phyloP scores from a whole-genome alignment of 2,113 vertebrate genomes.

The Gavia stellata region DNA sequence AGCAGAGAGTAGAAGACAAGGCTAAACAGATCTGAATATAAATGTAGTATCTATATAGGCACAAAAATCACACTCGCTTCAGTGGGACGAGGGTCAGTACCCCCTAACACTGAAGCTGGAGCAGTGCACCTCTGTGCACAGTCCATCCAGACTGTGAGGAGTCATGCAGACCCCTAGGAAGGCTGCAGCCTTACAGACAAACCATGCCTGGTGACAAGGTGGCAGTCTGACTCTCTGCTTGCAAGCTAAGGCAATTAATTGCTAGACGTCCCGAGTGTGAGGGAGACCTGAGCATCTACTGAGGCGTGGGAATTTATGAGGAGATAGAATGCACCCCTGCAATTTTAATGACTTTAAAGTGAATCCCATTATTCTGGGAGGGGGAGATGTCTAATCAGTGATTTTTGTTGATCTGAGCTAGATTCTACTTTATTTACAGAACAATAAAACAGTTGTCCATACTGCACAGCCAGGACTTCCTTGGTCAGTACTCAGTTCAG shows the following conservation, averaged over 20 bases:
- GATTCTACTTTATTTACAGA: not conserved
- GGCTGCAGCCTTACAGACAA: not conserved
- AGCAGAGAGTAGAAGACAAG: not conserved
- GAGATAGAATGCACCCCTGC: not conserved
- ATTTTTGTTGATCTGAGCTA: not conserved
- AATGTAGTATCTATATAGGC: not conserved
- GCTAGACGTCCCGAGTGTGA: not conserved
- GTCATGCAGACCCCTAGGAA: not conserved
- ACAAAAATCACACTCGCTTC: not conserved
- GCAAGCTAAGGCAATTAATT: not conserved
- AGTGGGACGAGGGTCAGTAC: not conserved
- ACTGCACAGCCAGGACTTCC: not conserved
- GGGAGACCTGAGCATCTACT: not conserved
- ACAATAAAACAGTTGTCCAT: not conserved
- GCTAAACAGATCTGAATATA: not conserved
- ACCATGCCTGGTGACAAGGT: not conserved
- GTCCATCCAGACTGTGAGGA: not conserved
- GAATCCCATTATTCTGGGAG: not conserved
- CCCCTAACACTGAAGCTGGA: not conserved
- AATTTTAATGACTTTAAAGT: not conserved
- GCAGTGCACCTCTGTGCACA: too few species aligned
- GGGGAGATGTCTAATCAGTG: not conserved
- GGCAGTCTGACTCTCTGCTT: not conserved
- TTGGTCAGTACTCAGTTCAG: not conserved
- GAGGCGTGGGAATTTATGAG: not conserved